phyloP scores from a whole-genome alignment of 2,888 invertebrate genomes.

The Melipona beecheii region DNA sequence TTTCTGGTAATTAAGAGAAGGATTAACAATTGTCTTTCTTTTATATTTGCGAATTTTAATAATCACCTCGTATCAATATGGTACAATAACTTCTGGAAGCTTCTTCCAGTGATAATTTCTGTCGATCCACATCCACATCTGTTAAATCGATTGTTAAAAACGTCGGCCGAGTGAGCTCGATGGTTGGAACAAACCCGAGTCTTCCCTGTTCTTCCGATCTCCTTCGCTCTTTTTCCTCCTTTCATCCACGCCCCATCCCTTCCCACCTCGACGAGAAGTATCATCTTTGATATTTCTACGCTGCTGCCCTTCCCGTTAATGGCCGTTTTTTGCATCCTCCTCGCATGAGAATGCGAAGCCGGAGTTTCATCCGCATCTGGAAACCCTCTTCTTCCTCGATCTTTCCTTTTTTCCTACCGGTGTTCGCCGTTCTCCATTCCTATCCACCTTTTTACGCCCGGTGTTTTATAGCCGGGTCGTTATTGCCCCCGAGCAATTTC shows the following conservation, averaged over 20 bases:
- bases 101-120: neutral
- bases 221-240: neutral
- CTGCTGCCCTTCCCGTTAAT: constrained; percentile 18
- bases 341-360: no score
- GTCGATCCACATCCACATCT: constrained; percentile 21
- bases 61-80: no score
- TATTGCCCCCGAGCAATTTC: neutral
- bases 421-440: neutral
- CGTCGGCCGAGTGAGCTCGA: constrained; percentile 37
- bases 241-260: neutral
- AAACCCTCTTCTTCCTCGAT: neutral
- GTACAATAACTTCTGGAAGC: no score
- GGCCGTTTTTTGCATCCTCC: constrained; percentile 9
- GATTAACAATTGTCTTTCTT: no score
- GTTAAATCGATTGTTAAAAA: constrained; percentile 27
- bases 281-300: constrained; percentile 21
- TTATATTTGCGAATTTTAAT: no score
- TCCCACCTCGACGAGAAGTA: neutral
- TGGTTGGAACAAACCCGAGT: constrained; percentile 23
- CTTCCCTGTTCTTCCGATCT: neutral
- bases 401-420: neutral
- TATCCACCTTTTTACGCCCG: neutral
- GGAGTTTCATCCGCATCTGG: neutral
- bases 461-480: constrained; percentile 4
- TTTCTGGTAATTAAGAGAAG: no score